These are phyloP conservation scores for Eupithecia centaureata DNA, from an alignment of 2,888 invertebrate species.

Conservation along the genomic window DNA sequence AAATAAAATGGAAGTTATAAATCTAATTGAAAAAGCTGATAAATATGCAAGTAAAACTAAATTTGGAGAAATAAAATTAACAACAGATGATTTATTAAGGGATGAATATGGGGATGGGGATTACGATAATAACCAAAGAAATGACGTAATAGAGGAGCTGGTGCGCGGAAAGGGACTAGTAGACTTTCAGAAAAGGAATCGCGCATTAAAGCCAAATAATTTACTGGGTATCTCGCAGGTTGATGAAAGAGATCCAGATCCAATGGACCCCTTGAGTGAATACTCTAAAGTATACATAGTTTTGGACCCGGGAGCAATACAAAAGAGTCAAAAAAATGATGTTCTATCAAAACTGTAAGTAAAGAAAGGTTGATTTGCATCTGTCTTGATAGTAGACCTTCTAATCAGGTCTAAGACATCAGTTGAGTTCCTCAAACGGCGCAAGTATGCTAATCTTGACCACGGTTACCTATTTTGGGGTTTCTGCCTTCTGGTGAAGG, in stretches of 20 bases:
- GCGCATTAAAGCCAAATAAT: constrained; percentile 31
- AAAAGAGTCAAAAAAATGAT: constrained; percentile 50
- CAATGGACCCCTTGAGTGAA: constrained; percentile 41
- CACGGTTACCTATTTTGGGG: too few relatives aligned
- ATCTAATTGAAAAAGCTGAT: constrained; percentile 45
- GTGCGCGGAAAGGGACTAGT: constrained; percentile 13
- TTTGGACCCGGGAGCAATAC: constrained; percentile 56
- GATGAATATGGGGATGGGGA: constrained; percentile 5
- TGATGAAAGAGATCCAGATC: constrained; percentile 27
- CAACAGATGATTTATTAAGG: not conserved
- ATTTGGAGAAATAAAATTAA: not conserved
- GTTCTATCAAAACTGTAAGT: constrained; percentile 64
- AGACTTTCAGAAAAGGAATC: constrained; percentile 15
- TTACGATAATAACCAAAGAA: not conserved
- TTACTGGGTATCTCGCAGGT: constrained; percentile 19
- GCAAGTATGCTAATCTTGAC: too few relatives aligned
- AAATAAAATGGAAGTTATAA: constrained; percentile 43
- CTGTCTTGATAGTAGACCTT: too few relatives aligned
- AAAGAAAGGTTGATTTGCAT: too few relatives aligned
- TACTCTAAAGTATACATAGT: constrained; percentile 66
- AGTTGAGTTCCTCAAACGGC: too few relatives aligned
- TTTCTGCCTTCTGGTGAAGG: too few relatives aligned
- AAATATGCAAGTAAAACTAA: constrained; percentile 14
- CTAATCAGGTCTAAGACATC: too few relatives aligned
- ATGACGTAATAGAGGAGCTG: constrained; percentile 18